Percentiles rank a stretch among this genome's conserved stretches.
Conservation (phyloP, 2,888 invertebrate genomes). For the Dryococelus australis region DNA sequence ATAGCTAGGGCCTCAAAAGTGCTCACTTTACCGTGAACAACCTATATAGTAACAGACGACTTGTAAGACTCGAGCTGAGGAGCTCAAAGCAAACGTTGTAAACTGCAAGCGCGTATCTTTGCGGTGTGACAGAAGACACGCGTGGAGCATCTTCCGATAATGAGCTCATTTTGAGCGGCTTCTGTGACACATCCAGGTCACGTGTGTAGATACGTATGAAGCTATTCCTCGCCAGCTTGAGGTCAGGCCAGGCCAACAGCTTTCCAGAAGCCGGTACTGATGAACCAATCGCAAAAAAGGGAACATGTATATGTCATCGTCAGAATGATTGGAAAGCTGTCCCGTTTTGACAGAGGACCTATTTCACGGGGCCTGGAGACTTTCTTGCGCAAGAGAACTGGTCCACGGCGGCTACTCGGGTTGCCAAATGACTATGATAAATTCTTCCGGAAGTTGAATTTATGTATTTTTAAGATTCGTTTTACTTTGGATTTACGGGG, state of each 20-base stretch:
- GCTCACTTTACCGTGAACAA: too few relatives aligned
- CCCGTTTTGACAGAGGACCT: neutral
- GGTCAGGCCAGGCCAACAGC: neutral
- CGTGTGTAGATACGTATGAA: neutral
- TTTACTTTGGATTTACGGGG: too few relatives aligned
- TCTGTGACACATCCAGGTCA: neutral
- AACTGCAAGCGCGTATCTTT: too few relatives aligned
- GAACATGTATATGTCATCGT: neutral
- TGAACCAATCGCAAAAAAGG: neutral
- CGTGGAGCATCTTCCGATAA: too few relatives aligned
- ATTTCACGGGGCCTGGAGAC: neutral
- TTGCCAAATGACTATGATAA: neutral
- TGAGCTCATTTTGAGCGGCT: neutral
- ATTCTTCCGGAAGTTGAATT: neutral
- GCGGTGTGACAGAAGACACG: neutral
- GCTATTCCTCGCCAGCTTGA: neutral
- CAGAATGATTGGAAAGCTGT: constrained; percentile 9
- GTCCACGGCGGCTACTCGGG: neutral
- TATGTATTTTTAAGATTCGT: too few relatives aligned
- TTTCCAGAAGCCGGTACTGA: neutral
- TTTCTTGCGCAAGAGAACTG: neutral
- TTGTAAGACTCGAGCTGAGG: too few relatives aligned
- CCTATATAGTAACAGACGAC: too few relatives aligned
- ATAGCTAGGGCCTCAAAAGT: too few relatives aligned
- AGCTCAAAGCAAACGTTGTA: too few relatives aligned